Evolutionary conservation across 2,113 vertebrate species (phyloP).

Genomic region (Narcine bancroftii): DNA sequence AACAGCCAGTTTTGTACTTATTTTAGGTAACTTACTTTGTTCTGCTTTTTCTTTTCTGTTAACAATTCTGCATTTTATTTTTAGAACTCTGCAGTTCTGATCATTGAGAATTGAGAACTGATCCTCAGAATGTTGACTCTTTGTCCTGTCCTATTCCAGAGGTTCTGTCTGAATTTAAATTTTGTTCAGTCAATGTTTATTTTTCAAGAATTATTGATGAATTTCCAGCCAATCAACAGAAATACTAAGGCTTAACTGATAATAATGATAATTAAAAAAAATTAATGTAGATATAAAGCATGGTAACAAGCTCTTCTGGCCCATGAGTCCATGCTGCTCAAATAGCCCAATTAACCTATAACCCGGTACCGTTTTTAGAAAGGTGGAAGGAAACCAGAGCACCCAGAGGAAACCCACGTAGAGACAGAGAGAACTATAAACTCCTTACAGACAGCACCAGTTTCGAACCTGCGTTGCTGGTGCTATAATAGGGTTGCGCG

Average conservation of each 20-base stretch:
- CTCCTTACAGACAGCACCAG: too few species aligned
- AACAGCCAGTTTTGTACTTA: slow-evolving; percentile 1
- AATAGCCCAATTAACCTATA: too few species aligned
- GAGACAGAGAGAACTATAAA: too few species aligned
- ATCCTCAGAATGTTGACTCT: not conserved
- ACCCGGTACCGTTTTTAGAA: too few species aligned
- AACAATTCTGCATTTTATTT: slow-evolving; percentile 16
- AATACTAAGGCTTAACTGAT: not conserved
- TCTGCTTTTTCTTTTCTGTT: slow-evolving; percentile 26
- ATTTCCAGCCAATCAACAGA: not conserved
- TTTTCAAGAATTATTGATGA: not conserved
- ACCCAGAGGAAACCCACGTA: too few species aligned
- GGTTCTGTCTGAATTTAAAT: not conserved
- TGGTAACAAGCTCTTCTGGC: too few species aligned
- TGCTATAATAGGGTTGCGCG: too few species aligned
- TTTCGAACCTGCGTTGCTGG: too few species aligned
- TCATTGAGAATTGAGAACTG: not conserved
- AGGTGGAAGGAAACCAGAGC: too few species aligned
- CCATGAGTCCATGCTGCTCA: too few species aligned
- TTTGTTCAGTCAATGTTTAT: not conserved
- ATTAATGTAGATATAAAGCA: too few species aligned
- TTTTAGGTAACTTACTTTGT: slow-evolving; percentile 15
- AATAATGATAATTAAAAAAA: too few species aligned
- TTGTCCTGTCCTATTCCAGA: not conserved
- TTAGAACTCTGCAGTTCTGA: slow-evolving; percentile 3